Evolutionary conservation across 2,888 invertebrate genomes (phyloP).

Genomic region (Mellilla xanthometata): DNA sequence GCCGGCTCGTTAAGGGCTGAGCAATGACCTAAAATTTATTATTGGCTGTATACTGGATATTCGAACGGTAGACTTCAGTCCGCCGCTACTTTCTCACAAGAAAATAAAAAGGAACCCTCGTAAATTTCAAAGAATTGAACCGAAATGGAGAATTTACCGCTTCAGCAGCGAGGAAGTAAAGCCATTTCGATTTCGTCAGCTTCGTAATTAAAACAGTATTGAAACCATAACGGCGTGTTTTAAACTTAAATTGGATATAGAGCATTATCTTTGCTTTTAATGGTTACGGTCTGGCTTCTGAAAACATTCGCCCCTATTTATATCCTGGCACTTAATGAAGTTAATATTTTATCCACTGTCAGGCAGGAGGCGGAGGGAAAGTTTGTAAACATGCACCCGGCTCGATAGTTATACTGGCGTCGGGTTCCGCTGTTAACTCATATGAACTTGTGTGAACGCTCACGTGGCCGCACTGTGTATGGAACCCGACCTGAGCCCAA

Average conservation of each 20-base stretch:
- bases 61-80: slow-evolving; percentile 18
- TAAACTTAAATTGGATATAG: slow-evolving; percentile 22
- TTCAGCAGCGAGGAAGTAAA: slow-evolving; percentile 11
- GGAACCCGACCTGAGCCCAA: slow-evolving; percentile 35
- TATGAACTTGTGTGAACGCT: slow-evolving; percentile 39
- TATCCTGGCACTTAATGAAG: slow-evolving; percentile 38
- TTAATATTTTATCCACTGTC: slow-evolving; percentile 41
- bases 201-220: slow-evolving; percentile 19
- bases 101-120: slow-evolving; percentile 1
- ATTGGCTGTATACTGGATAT: slow-evolving; percentile 42
- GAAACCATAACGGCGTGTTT: slow-evolving; percentile 19
- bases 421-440: slow-evolving; percentile 54
- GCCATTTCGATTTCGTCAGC: slow-evolving; percentile 17
- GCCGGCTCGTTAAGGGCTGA: slow-evolving; percentile 57
- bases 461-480: slow-evolving; percentile 35
- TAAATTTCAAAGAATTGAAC: slow-evolving; percentile 11
- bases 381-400: slow-evolving; percentile 55
- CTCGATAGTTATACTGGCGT: slow-evolving; percentile 40
- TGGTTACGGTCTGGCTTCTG: slow-evolving; percentile 23
- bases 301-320: slow-evolving; percentile 32
- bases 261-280: slow-evolving; percentile 26
- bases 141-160: slow-evolving; percentile 14
- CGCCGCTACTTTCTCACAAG: slow-evolving; percentile 4
- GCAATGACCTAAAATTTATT: slow-evolving; percentile 64
- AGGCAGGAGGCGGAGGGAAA: slow-evolving; percentile 46